phyloP scores from a whole-genome alignment of 2,797 vertebrate species.

The Lophotriccus pileatus region DNA sequence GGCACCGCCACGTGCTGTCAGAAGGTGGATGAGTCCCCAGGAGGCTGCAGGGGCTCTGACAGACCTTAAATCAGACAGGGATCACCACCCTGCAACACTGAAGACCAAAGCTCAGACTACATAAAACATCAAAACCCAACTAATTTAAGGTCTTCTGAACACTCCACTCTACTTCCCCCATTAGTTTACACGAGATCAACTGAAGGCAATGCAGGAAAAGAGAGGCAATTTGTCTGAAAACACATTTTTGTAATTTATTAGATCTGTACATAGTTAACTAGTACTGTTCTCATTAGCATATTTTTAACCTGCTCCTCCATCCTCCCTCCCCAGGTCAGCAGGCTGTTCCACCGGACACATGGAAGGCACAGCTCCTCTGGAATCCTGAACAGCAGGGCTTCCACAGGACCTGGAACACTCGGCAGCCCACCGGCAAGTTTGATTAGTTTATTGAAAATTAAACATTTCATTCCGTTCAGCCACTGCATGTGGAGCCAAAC shows the following conservation, averaged over 20 bases:
- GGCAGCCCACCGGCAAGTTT: not conserved
- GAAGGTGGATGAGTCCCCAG: no score
- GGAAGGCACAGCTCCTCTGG: not conserved
- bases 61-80: not conserved
- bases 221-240: not conserved
- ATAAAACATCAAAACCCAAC: not conserved
- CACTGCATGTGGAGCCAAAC: not conserved
- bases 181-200: not conserved
- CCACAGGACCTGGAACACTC: not conserved
- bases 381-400: not conserved
- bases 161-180: not conserved
- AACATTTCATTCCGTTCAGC: not conserved
- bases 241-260: constrained; percentile 27
- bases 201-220: not conserved
- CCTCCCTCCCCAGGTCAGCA: not conserved
- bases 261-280: not conserved
- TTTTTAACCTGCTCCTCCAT: not conserved
- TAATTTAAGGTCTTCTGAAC: not conserved
- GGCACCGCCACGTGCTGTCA: rapidly evolving
- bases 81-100: not conserved
- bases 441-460: constrained; percentile 49
- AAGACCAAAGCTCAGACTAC: not conserved
- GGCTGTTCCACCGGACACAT: not conserved
- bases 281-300: not conserved
- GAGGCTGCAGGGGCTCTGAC: not conserved